Base-by-base conservation (phyloP, 2,888 invertebrate genomes). In the Limulus polyphemus region DNA sequence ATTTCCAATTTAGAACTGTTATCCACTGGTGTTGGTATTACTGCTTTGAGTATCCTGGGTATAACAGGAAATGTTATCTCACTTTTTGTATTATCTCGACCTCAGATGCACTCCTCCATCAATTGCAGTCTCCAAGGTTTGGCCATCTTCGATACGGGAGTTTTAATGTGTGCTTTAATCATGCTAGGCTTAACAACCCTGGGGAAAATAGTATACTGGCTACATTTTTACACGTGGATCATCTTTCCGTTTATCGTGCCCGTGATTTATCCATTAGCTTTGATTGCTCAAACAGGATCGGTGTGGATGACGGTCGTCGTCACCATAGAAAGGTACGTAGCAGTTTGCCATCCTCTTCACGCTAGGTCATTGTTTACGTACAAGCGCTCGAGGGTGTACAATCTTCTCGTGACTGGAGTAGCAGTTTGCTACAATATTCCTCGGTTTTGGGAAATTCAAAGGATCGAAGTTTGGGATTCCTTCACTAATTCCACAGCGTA, bases 281-380 rank as follows among this genome's bases (percentile, higher is more conserved):
- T 88, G 75, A 87, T 87, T 32, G 78, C 80, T 47, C 80, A 97
- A 79, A 93, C 94, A 67, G 90, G 91, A 65, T 92, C 94, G 59
- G 91, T 93, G 61, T 97, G 95, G 80, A 82, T 97, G 73, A 83
- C 83, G 1, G 77, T 82, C 57, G 80, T 80, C 9, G 82, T 83
- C 65, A 82, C 82, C 1, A 80, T 93, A 72, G 95, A 95, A 77
- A 83, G 97, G 60, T 98, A 93, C 80, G 91, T 95, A 66, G 94
- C 94, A 5, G 79, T 79, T 3, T 79, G 79, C 60, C 77, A 78
- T 74, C 95, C 95, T 0, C 80, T 97, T 58, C 83, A 84, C 67
- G 93, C 94, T 1, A 82, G 90, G 60, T 88, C 90, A 2, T 82
- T 94, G 70, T 95, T 95, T 78, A 95, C 95, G 3, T 90, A 91